Percentiles rank a stretch among this genome's conserved stretches.
These are phyloP conservation scores for Mesopsocus fuscifrons DNA, from an alignment of 2,888 invertebrate genomes.

Conservation along the genomic window DNA sequence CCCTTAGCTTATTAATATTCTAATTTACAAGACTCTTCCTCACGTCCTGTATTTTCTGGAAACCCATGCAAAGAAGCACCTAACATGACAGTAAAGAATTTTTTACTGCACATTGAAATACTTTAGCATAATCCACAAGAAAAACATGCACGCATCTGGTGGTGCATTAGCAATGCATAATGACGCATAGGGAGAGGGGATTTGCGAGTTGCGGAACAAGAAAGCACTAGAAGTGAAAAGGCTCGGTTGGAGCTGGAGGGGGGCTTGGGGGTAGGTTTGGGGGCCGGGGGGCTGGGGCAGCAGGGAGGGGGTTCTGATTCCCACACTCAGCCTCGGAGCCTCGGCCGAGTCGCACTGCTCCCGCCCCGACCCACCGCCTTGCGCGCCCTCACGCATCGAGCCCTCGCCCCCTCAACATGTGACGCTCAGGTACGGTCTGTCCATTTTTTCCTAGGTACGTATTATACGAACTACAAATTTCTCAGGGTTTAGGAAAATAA, in stretches of 20 bases:
- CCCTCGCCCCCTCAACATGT: neutral
- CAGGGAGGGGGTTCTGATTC: neutral
- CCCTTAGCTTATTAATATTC: too few species aligned
- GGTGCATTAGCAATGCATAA: neutral
- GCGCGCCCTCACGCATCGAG: conserved; percentile 1
- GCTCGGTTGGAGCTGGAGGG: neutral
- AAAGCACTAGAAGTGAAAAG: conserved; percentile 8
- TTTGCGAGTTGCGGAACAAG: neutral
- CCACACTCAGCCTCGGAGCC: neutral
- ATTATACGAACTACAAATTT: too few species aligned
- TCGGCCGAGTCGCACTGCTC: neutral
- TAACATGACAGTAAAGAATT: too few species aligned
- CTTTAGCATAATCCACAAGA: too few species aligned
- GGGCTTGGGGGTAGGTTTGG: neutral
- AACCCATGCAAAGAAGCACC: too few species aligned
- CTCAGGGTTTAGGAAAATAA: too few species aligned
- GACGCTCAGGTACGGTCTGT: neutral
- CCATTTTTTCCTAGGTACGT: too few species aligned
- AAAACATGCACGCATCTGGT: too few species aligned
- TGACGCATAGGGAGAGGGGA: neutral
- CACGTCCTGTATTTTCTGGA: too few species aligned
- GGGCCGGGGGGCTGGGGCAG: conserved; percentile 1
- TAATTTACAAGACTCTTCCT: too few species aligned
- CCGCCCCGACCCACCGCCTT: neutral
- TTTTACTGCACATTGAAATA: too few species aligned